phyloP scores from a whole-genome alignment of 2,113 vertebrate species.

The Eclectus roratus region DNA sequence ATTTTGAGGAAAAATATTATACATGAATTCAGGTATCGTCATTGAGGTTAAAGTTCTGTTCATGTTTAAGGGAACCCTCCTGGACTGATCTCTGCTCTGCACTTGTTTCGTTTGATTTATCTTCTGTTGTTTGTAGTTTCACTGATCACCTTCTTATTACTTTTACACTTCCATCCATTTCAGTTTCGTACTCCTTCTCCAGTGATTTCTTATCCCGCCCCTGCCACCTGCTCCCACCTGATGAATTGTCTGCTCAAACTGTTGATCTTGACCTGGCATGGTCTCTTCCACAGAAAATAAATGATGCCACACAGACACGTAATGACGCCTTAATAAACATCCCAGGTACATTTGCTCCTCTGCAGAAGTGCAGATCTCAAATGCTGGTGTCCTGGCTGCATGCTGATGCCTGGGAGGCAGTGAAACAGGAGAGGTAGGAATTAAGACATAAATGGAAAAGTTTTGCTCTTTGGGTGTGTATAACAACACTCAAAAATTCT shows the following conservation, averaged over 20 bases:
- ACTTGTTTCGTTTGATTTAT: conserved; percentile 63
- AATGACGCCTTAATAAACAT: conserved; percentile 73
- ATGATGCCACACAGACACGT: conserved; percentile 57
- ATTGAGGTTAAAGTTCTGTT: neutral
- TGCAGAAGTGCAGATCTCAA: neutral
- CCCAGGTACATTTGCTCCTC: conserved; percentile 12
- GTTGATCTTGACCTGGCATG: conserved; percentile 69
- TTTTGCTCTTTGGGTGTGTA: neutral
- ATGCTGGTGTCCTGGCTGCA: neutral
- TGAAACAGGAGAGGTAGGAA: neutral
- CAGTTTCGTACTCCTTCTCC: conserved; percentile 43
- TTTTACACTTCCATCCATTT: conserved; percentile 71
- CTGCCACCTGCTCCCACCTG: conserved; percentile 69
- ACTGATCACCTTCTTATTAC: conserved; percentile 77
- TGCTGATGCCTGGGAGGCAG: neutral
- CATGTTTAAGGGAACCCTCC: conserved; percentile 3
- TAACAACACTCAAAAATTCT: neutral
- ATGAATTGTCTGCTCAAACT: conserved; percentile 69
- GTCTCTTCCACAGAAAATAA: conserved; percentile 69
- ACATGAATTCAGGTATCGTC: neutral
- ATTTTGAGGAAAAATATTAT: neutral
- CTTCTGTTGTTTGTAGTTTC: conserved; percentile 56
- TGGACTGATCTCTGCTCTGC: neutral
- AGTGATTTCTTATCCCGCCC: conserved; percentile 52
- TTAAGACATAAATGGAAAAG: neutral